Base-by-base conservation (phyloP, 1,140 invertebrate species). In the Dreissena rostriformis region DNA sequence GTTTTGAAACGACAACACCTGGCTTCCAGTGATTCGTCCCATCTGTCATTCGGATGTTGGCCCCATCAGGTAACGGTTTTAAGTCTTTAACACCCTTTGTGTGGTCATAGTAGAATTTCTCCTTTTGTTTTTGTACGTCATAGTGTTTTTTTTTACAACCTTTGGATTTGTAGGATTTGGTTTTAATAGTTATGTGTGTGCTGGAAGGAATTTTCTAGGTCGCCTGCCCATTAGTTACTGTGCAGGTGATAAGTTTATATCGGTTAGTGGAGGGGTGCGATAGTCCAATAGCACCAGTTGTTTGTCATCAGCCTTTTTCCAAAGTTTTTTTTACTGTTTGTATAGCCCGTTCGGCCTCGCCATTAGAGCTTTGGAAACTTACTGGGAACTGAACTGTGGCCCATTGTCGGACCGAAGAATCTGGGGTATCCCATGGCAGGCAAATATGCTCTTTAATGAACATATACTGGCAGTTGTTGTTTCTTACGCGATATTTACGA, bases 391-490 rank as follows among this genome's bases (percentile, higher is more conserved):
- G 81, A 94, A 94, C 70, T 92, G 90, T 39, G 93, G 90, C 67
- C 92, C 93, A 85, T 93, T 94, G 87, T 95, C 94, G 1, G 91
- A 89, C 49, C 94, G 88, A 11, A 94, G 22, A 65, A 15, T 80
- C 0, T 26, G 28, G n/a, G 81, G 75, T 24, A 87, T 79, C 22
- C 83, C 86, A 78, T 85, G 81, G 17, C 66, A 49, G 7, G 52
- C 52, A 67, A 86, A 83, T 1, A 81, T 26, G 14, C 52, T 12
- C 15, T 53, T 74, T 53, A 87, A 55, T 17, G 80, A 76, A 29
- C 74, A 51, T 51, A 76, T 65, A 12, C 76, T 68, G 51, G 83
- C 22, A 66, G 66, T 75, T 15, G 76, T 81, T 65, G 26, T 74
- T 68, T 61, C 39, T 22, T 61, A 66, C 29, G 55, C 39, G 1